Base-by-base conservation (phyloP, 92 coral and sea anemone species). In the Phenganax marumi region DNA sequence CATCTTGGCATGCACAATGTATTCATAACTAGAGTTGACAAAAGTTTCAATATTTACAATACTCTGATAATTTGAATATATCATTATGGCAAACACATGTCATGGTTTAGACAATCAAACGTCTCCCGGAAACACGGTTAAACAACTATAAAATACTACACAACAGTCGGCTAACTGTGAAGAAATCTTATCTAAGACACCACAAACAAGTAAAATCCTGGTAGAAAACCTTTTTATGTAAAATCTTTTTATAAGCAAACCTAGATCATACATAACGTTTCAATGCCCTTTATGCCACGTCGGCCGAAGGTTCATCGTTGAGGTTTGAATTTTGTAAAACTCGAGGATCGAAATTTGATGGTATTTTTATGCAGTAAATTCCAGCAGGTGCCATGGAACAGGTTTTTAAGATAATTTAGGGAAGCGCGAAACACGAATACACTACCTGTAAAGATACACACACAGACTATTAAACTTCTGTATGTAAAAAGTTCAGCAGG, bases 361-460 rank as follows among this genome's bases (percentile, higher is more conserved):
- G 71, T 77, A 77, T 77, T 77, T 77, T 77, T 77, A 58, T 61
- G 71, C 70, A 77, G 82, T 77, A 77, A 58, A 77, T 61, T 57
- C 55, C 49, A 58, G 65, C 82, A 77, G 82, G 82, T 77, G 46
- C 82, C 82, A 77, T 58, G 70, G 21, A 47, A 77, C 39, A 77
- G 62, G 16, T 65, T 61, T 21, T 58, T 49, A 77, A 55, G 82
- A n/a, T 55, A 77, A 55, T 77, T 65, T 23, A 46, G 25, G 56
- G 61, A 60, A 14, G 82, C 71, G 70, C 49, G 82, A 77, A 7
- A 77, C 46, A 77, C 82, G 71, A 55, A 24, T 68, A 70, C 22
- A 52, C n/a, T 47, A 70, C 76, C 52, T 70, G 76, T 70, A 26
- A 70, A 70, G 56, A 70, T 24, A 70, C 56, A 46, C 52, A 70